Evolutionary conservation across 2,888 invertebrate genomes (phyloP).

Genomic region (Trichopoda pennipes): DNA sequence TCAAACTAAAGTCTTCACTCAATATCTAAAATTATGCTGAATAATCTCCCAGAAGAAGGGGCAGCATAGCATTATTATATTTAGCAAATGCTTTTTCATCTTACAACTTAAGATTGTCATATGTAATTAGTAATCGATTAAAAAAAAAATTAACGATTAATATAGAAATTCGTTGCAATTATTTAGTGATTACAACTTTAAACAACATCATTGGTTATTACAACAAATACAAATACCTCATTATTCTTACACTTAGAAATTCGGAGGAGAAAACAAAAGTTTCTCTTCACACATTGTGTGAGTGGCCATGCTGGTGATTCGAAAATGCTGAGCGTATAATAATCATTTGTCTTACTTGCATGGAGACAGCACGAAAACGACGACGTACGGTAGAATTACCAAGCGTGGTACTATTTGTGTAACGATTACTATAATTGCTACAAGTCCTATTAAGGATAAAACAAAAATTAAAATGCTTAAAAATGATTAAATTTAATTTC

Average conservation of each 20-base stretch:
- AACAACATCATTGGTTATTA: no score
- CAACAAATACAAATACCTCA: no score
- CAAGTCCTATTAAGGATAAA: conserved; percentile 72
- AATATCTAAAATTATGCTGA: no score
- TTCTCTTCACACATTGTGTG: conserved; percentile 71
- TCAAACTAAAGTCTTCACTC: no score
- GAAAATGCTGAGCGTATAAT: conserved; percentile 77
- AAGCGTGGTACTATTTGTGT: conserved; percentile 75
- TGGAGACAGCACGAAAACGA: conserved; percentile 77
- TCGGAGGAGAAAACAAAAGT: neutral
- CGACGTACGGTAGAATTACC: conserved; percentile 74
- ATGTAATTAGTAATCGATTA: no score
- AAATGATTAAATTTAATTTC: neutral
- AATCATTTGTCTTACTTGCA: conserved; percentile 77
- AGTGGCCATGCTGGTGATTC: conserved; percentile 71
- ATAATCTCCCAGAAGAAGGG: no score
- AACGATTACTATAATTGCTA: conserved; percentile 75
- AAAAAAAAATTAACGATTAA: no score
- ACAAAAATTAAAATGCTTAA: conserved; percentile 13
- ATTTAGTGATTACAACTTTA: no score
- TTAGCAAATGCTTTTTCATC: no score
- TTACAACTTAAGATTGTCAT: no score
- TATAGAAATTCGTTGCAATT: no score
- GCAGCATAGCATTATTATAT: no score
- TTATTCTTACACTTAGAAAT: conserved; percentile 32